Base-by-base conservation (phyloP, 2,113 vertebrate genomes). In the Gambusia affinis region DNA sequence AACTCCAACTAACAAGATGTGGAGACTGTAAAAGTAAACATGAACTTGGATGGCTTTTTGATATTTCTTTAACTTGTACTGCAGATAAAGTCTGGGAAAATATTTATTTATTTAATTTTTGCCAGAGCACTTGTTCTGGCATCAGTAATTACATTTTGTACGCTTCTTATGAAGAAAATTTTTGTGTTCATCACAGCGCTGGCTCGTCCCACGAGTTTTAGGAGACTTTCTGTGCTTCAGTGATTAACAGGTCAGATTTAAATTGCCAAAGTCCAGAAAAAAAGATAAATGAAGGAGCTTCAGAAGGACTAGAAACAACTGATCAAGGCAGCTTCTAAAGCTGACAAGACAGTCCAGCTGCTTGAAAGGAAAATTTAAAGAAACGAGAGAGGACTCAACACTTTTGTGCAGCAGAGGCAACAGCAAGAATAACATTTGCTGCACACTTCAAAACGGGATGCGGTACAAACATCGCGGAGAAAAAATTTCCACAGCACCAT, bases 1-100 rank as follows among this genome's bases (percentile, higher is more conserved):
- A 84, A 83, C 68, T 84, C 80, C 28, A 60, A 80, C 79, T 88
- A 90, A 90, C 86, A 75, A 82, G 81, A 76, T 71, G 28, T 73
- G 44, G 66, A 61, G 72, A 80, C 63, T 87, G 83, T 75, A 73
- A 77, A 85, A 84, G 82, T 85, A 44, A 75, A 83, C 75, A 28
- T 37, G 63, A 84, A 78, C 85, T 82, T 31, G 15, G 67, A 67
- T 33, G 62, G n/a, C 30, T 77, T 87, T 66, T 64, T 83, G 69
- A 80, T 42, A 7, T 63, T 81, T 79, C 37, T 76, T 60, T 64
- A 91, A 82, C 72, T 85, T 79, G 60, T 73, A n/a, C 76, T 82
- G 64, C 60, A 51, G 44, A 57, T 70, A 33, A 17, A 61, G 8
- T 27, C 51, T n/a, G 30, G 31, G 17, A 35, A 24, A 64, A 35